Percentiles rank a stretch among this genome's conserved stretches.
Conservation (phyloP, 2,888 invertebrate genomes). For the Ligdia adustata region DNA sequence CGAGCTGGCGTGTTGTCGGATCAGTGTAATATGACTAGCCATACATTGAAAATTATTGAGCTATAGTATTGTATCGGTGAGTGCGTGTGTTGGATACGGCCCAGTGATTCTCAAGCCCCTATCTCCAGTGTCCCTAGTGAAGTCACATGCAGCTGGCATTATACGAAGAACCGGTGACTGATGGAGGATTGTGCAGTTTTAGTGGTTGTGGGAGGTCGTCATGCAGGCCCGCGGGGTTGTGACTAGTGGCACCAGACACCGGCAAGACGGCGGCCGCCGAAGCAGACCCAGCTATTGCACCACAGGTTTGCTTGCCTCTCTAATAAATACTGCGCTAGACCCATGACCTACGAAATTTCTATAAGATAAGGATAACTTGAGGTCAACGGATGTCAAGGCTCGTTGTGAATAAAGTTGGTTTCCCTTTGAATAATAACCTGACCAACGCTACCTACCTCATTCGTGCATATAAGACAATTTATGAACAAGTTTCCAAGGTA, state of each 20-base stretch:
- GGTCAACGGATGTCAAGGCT: conserved; percentile 8
- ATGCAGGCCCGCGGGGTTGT: conserved; percentile 70
- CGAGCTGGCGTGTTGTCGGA: conserved; percentile 56
- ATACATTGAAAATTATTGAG: conserved; percentile 56
- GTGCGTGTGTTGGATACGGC: conserved; percentile 73
- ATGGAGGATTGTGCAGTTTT: conserved; percentile 70
- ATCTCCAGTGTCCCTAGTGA: conserved; percentile 35
- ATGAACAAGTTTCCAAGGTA: conserved; percentile 60
- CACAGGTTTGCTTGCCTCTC: conserved; percentile 62
- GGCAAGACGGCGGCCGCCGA: conserved; percentile 76
- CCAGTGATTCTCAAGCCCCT: conserved; percentile 62
- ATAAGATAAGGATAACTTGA: conserved; percentile 1
- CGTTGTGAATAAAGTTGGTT: conserved; percentile 25
- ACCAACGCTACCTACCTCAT: conserved; percentile 27
- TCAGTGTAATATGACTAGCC: conserved; percentile 57
- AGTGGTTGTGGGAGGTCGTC: conserved; percentile 62
- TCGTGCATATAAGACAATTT: conserved; percentile 42
- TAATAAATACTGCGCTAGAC: background rate
- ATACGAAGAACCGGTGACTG: conserved; percentile 57
- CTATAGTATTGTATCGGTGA: conserved; percentile 64
- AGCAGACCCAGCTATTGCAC: conserved; percentile 66
- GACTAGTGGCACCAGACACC: conserved; percentile 63
- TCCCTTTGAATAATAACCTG: conserved; percentile 39
- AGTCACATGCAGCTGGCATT: conserved; percentile 52
- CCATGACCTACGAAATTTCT: background rate